Evolutionary conservation across 2,888 invertebrate species (phyloP).

Genomic region (Mycogona germanica): DNA sequence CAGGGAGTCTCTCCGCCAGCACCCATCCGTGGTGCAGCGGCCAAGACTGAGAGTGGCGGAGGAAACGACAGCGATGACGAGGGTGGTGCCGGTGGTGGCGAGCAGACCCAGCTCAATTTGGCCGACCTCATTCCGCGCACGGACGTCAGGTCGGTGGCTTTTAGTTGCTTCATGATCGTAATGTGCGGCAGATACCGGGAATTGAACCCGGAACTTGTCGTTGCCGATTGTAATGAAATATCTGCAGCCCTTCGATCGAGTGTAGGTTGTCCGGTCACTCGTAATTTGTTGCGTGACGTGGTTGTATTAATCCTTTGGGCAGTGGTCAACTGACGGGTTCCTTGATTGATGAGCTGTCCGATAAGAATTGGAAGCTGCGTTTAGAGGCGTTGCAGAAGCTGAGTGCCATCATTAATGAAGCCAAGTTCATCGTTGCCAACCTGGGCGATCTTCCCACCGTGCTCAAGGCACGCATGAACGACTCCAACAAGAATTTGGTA

Average conservation of each 20-base stretch:
- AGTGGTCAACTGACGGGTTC: slow-evolving; percentile 65
- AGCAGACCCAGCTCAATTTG: slow-evolving; percentile 36
- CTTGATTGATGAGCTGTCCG: slow-evolving; percentile 63
- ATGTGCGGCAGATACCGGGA: no score
- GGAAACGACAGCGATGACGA: slow-evolving; percentile 41
- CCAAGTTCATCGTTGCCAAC: slow-evolving; percentile 65
- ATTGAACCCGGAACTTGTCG: no score
- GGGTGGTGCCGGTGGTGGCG: slow-evolving; percentile 37
- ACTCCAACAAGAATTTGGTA: slow-evolving; percentile 79
- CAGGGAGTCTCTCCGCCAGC: slow-evolving; percentile 58
- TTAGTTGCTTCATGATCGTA: neutral
- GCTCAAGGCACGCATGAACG: slow-evolving; percentile 60
- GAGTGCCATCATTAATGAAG: slow-evolving; percentile 53
- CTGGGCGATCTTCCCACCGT: slow-evolving; percentile 75
- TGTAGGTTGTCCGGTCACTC: neutral
- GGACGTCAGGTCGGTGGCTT: slow-evolving; percentile 47
- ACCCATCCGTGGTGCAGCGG: slow-evolving; percentile 49
- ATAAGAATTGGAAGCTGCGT: slow-evolving; percentile 86
- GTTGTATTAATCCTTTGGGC: neutral
- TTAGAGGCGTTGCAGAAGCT: slow-evolving; percentile 63
- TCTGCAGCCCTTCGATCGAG: no score
- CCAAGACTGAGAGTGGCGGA: slow-evolving; percentile 25
- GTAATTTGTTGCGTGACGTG: neutral
- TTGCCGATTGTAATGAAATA: neutral
- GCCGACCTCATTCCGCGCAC: slow-evolving; percentile 62